Percentiles rank a stretch among this genome's conserved stretches.
Conservation (phyloP, 1,140 invertebrate species). For the Neodiprion virginianus region DNA sequence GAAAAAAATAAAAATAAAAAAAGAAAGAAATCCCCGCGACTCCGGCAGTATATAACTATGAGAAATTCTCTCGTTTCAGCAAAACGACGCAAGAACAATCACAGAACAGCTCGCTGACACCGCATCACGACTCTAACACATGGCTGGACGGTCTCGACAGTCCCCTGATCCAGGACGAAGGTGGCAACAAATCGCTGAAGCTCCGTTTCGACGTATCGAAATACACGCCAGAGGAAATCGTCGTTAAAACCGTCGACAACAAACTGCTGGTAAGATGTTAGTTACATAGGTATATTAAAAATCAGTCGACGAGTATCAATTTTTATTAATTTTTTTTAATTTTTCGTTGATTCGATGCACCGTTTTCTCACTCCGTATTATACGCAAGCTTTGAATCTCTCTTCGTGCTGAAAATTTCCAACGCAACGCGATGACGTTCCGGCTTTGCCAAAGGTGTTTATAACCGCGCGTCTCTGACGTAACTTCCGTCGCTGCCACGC, state of each 20-base stretch:
- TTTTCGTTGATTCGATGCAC: constrained; percentile 20
- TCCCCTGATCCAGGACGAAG: constrained; percentile 90
- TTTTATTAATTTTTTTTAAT: neutral
- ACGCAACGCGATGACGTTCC: no score
- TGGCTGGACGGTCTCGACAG: constrained; percentile 86
- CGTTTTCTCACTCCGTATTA: no score
- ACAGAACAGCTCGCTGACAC: constrained; percentile 57
- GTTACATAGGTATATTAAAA: constrained; percentile 18
- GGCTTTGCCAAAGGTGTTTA: no score
- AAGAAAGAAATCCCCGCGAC: no score
- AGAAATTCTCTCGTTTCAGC: constrained; percentile 54
- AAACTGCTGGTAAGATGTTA: constrained; percentile 85
- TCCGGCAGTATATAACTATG: no score
- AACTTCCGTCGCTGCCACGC: no score
- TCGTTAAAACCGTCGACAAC: constrained; percentile 96
- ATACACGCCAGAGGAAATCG: constrained; percentile 94
- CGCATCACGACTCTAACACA: constrained; percentile 62
- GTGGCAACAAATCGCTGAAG: constrained; percentile 88
- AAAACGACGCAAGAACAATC: constrained; percentile 53
- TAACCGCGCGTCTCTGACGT: no score
- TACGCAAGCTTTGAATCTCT: no score
- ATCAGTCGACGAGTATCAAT: neutral
- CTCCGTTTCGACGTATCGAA: constrained; percentile 94
- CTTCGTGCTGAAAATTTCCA: neutral
- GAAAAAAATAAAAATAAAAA: no score